These are phyloP conservation scores for Linyphia triangularis DNA, from an alignment of 2,888 invertebrate species.

Conservation along the genomic window DNA sequence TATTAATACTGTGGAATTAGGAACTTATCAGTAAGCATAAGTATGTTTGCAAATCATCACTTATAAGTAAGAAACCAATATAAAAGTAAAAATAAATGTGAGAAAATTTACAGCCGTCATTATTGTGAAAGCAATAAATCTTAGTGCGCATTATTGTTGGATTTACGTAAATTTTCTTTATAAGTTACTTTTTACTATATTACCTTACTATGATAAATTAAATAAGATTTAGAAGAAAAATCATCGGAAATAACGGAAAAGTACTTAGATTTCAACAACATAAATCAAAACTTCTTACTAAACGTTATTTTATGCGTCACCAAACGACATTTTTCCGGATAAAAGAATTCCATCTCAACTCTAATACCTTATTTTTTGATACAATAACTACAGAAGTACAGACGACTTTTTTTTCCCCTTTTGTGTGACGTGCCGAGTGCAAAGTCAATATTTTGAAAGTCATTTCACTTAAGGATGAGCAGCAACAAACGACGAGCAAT, in stretches of 20 bases:
- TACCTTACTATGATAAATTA: neutral
- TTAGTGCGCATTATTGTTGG: too few relatives aligned
- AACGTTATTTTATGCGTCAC: constrained; percentile 17
- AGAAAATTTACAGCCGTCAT: too few relatives aligned
- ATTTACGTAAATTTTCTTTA: too few relatives aligned
- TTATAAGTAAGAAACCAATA: too few relatives aligned
- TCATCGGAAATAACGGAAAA: neutral
- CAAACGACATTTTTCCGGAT: neutral
- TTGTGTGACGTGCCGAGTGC: neutral
- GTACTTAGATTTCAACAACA: neutral
- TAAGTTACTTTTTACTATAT: too few relatives aligned
- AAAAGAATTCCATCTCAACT: neutral
- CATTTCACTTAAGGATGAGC: constrained; percentile 9
- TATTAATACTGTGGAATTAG: too few relatives aligned
- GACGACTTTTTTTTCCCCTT: neutral
- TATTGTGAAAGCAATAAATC: too few relatives aligned
- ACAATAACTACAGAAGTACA: neutral
- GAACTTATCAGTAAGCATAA: too few relatives aligned
- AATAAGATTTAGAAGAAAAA: neutral
- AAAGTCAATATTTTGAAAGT: constrained; percentile 30
- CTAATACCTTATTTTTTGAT: constrained; percentile 7
- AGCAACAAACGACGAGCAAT: neutral
- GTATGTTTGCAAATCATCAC: too few relatives aligned
- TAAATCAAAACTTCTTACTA: neutral
- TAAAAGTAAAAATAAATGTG: too few relatives aligned